Base-by-base conservation (phyloP, 53 echinoderm and acorn worm species). In the Antedon mediterranea region DNA sequence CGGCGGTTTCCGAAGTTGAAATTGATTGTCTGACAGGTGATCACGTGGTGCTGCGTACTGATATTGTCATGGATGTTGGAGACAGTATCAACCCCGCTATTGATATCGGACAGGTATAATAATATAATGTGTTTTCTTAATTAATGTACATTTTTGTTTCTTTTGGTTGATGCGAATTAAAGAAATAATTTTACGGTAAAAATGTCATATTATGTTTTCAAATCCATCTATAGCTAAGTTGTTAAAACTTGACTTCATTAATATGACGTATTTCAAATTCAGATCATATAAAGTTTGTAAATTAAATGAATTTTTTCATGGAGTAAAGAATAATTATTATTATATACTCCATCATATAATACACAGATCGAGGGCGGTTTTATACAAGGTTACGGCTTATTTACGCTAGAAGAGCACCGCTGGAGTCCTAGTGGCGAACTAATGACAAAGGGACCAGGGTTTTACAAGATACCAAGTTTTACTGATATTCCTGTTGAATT, bases 61-160 rank as follows among this genome's bases (percentile, higher is more conserved):
- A 92, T 32, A 89, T 92, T 77, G 87, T 92, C 70, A 89, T 92
- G 92, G 92, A 92, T 72, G 85, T 89, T 34, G 92, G 92, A 13
- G 84, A 89, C 74, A 92, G 92, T 78, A 34, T 92, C 78, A 92
- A 92, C 34, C 92, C 92, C n/a, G 92, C 92, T 74, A 84, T 92
- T 29, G 92, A 92, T 43, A 92, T 92, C 37, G 92, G 92, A 78
- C 92, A 92, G 86, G 92, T 89, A n/a, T n/a, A n/a, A n/a, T n/a
- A n/a, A n/a, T n/a, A n/a, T 32, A 33, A 37, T 75, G n/a, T n/a
- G n/a, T n/a, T n/a, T n/a, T n/a, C n/a, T n/a, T 57, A 44, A 15
- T 23, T 23, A 44, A 44, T 13, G 13, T 44, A 15, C 13, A 13
- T 15, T 44, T 44, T n/a, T n/a, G n/a, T n/a, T 44, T 44, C 23